Evolutionary conservation across 2,797 vertebrate species (phyloP).

Genomic region (Oceanodroma leucorhoa): DNA sequence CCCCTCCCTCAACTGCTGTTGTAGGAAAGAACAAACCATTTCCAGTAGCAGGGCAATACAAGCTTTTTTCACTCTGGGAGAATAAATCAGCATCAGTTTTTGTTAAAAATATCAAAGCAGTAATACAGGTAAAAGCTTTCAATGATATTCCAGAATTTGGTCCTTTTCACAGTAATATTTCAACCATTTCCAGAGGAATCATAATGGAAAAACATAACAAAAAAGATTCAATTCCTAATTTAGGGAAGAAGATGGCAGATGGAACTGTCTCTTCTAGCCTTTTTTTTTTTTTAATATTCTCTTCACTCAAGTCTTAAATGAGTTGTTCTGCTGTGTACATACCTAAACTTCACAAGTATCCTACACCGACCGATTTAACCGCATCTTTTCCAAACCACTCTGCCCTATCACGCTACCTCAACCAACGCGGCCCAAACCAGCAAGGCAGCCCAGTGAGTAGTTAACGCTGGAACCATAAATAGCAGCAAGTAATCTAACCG

Average conservation of each 20-base stretch:
- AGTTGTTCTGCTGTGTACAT: not conserved
- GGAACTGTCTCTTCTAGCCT: not conserved
- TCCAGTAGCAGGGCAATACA: not conserved
- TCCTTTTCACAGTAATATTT: not conserved
- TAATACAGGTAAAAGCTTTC: not conserved
- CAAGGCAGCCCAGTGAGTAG: rapidly evolving
- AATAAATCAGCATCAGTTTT: not conserved
- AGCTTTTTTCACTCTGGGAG: not conserved
- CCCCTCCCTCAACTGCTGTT: rapidly evolving
- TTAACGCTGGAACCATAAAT: conserved; percentile 16
- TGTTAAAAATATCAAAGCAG: not conserved
- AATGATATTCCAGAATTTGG: not conserved
- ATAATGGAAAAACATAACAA: not conserved
- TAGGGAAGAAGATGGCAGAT: not conserved
- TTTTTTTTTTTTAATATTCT: not conserved
- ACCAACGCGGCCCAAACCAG: not conserved
- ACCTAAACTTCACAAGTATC: not conserved
- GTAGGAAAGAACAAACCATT: not conserved
- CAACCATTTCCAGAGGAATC: not conserved
- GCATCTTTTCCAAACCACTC: not conserved
- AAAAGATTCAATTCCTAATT: not conserved
- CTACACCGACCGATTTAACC: not conserved
- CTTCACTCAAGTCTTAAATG: not conserved
- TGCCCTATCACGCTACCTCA: not conserved
- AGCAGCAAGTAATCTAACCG: conserved; percentile 32